These are phyloP conservation scores for Heliothis subflexa DNA, from an alignment of 1,140 invertebrate genomes.

Conservation along the genomic window DNA sequence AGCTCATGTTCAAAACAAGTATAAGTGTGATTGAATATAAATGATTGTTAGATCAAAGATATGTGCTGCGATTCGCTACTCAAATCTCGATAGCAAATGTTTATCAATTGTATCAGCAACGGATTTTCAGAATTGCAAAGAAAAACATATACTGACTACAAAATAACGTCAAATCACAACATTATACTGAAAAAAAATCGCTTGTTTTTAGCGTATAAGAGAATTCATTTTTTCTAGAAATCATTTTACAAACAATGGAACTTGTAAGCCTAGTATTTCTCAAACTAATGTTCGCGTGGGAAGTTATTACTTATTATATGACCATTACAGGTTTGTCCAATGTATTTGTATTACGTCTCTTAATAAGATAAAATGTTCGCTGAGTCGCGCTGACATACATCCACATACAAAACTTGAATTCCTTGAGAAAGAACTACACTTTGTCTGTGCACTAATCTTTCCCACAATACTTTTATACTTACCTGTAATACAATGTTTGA, in stretches of 20 bases:
- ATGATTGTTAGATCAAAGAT: slow-evolving; percentile 6
- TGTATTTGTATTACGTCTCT: neutral
- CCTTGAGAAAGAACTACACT: slow-evolving; percentile 25
- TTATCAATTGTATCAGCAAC: neutral
- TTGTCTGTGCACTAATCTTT: slow-evolving; percentile 10
- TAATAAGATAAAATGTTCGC: slow-evolving; percentile 12
- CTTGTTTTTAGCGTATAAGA: too few species aligned
- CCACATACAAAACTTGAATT: slow-evolving; percentile 1
- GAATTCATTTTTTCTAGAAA: neutral
- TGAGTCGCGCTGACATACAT: slow-evolving; percentile 18
- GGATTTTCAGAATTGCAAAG: neutral
- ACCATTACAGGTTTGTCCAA: slow-evolving; percentile 1
- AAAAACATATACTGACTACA: neutral
- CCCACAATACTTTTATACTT: slow-evolving; percentile 9
- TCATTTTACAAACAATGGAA: neutral
- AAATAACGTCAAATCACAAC: too few species aligned
- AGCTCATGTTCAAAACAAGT: neutral
- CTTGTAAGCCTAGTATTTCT: slow-evolving; percentile 22
- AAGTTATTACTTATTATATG: slow-evolving; percentile 2
- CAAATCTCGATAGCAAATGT: neutral
- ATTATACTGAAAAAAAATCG: too few species aligned
- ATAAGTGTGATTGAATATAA: slow-evolving; percentile 15
- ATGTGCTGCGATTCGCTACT: neutral
- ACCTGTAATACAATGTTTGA: neutral
- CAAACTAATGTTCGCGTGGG: slow-evolving; percentile 27